Evolutionary conservation across 2,888 invertebrate species (phyloP).

Genomic region (Hydropsyche betteni): DNA sequence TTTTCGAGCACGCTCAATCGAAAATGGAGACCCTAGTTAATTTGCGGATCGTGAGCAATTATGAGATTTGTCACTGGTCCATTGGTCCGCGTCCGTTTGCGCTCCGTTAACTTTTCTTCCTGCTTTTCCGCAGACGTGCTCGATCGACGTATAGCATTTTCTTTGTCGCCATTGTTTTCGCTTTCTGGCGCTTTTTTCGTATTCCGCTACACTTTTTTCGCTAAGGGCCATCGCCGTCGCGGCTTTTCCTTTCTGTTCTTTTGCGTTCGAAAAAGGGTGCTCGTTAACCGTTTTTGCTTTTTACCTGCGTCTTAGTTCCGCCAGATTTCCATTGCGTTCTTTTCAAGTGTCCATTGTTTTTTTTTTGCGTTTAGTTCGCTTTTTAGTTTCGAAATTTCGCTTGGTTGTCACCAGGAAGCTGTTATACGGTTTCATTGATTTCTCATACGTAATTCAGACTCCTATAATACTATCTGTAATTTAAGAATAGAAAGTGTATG

Average conservation of each 20-base stretch:
- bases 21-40: background rate
- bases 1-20: no score
- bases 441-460: no score
- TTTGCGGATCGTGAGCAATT: background rate
- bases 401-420: background rate
- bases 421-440: background rate
- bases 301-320: slow-evolving; percentile 3
- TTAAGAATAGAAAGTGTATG: no score
- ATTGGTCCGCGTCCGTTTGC: background rate
- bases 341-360: background rate
- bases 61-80: background rate
- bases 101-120: slow-evolving; percentile 24
- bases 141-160: background rate
- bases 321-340: slow-evolving; percentile 13
- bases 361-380: background rate
- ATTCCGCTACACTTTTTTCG: background rate
- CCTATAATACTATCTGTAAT: no score
- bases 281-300: slow-evolving; percentile 1
- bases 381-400: background rate
- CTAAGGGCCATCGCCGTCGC: background rate
- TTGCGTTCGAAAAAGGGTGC: slow-evolving; percentile 8
- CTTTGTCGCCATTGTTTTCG: slow-evolving; percentile 7
- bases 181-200: background rate
- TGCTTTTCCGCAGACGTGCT: slow-evolving; percentile 2
- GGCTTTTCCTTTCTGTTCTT: background rate